These are phyloP conservation scores for Nothocercus julius DNA, from an alignment of 2,113 vertebrate genomes.

Conservation along the genomic window DNA sequence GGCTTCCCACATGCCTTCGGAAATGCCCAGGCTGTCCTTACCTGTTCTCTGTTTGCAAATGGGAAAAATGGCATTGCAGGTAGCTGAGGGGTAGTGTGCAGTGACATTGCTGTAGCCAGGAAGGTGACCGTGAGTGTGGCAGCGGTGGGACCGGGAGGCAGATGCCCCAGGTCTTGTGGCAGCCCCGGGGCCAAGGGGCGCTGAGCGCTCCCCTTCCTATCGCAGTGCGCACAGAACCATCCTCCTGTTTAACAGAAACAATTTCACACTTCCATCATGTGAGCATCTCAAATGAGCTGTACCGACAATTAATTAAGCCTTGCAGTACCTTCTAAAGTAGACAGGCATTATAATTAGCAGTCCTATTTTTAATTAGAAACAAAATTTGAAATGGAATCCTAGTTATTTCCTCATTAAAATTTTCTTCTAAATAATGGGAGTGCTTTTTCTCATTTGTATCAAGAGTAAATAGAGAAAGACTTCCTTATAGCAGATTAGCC, in stretches of 20 bases:
- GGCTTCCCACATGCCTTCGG: fast-evolving
- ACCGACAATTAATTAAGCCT: slow-evolving; percentile 53
- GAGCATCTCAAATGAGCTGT: slow-evolving; percentile 42
- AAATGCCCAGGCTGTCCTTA: not conserved
- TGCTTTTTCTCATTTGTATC: not conserved
- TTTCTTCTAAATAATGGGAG: not conserved
- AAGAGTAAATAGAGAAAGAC: not conserved
- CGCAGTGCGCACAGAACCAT: not conserved
- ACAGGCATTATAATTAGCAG: slow-evolving; percentile 47
- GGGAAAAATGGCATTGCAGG: not conserved
- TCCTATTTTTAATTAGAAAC: slow-evolving; percentile 55
- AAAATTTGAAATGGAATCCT: slow-evolving; percentile 40
- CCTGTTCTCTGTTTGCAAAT: not conserved
- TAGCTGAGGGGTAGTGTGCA: not conserved
- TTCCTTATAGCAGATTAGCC: not conserved
- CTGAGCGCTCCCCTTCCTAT: not conserved
- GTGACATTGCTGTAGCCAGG: not conserved
- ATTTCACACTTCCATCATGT: not conserved
- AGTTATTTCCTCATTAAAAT: slow-evolving; percentile 20
- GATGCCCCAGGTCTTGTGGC: too few species aligned
- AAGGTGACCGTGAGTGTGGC: too few species aligned
- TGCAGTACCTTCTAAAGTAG: slow-evolving; percentile 48
- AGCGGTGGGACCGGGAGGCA: not conserved
- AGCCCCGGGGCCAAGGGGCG: fast-evolving
- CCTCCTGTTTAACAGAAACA: not conserved